Conservation (phyloP, 1,140 invertebrate species). For the Drosophila kepulauana region DNA sequence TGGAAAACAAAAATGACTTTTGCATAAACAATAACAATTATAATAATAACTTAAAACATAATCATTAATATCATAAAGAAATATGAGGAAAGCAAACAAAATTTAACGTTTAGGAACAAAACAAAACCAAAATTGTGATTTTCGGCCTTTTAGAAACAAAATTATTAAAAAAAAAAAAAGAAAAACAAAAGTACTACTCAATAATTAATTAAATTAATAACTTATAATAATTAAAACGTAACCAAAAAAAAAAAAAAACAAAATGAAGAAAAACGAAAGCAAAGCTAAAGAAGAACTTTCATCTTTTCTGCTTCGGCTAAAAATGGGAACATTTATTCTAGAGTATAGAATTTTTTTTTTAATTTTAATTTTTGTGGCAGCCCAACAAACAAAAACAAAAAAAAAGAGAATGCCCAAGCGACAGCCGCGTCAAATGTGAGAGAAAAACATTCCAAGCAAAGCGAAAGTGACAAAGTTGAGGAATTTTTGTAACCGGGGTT, state of each 20-base stretch:
- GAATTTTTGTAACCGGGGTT: slow-evolving; percentile 2
- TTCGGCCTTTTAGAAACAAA: slow-evolving; percentile 85
- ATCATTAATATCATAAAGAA: slow-evolving; percentile 49
- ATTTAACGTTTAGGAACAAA: slow-evolving; percentile 82
- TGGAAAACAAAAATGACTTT: slow-evolving; percentile 43
- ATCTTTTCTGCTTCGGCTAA: slow-evolving; percentile 35
- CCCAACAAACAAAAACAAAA: slow-evolving; percentile 9
- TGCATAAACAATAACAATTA: slow-evolving; percentile 45
- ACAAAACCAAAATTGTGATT: slow-evolving; percentile 85
- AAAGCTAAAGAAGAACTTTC: slow-evolving; percentile 38
- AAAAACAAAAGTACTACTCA: slow-evolving; percentile 50
- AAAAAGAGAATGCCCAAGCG: slow-evolving; percentile 31
- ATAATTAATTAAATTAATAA: slow-evolving; percentile 48
- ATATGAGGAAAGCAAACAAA: slow-evolving; percentile 56
- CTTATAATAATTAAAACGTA: slow-evolving; percentile 44
- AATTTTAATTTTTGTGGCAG: slow-evolving; percentile 29
- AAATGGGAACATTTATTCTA: slow-evolving; percentile 7
- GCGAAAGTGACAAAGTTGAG: slow-evolving; percentile 8
- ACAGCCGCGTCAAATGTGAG: slow-evolving; percentile 20
- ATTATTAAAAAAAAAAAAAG: slow-evolving; percentile 63
- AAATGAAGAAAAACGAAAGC: slow-evolving; percentile 19
- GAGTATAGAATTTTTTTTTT: slow-evolving; percentile 23
- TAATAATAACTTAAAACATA: slow-evolving; percentile 47
- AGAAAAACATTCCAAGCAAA: slow-evolving; percentile 67
- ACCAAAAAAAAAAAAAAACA: slow-evolving; percentile 43